A percentile compares a stretch with the other conserved stretches of the same genome.
Evolutionary conservation across 2,113 vertebrate species (phyloP).

Genomic region (Tamias sibiricus): DNA sequence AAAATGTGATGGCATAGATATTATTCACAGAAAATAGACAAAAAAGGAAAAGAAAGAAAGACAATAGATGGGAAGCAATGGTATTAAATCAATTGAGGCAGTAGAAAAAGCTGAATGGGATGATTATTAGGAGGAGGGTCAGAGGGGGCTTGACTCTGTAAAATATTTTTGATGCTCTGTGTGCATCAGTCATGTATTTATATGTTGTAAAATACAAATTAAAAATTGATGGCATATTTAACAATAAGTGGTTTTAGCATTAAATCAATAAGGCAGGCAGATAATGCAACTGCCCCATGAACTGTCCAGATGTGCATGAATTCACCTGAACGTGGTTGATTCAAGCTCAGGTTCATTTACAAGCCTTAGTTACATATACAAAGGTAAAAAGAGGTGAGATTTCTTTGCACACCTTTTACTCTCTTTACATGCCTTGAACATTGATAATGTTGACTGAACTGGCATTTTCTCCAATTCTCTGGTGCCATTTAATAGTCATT

Average conservation of each 20-base stretch:
- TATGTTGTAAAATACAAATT: neutral
- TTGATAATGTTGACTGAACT: neutral
- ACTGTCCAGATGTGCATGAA: neutral
- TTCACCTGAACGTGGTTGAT: neutral
- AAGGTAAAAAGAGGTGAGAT: neutral
- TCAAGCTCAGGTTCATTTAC: neutral
- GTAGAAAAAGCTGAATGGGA: neutral
- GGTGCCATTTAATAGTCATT: neutral
- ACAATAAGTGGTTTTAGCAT: neutral
- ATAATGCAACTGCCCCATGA: neutral
- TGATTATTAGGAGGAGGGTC: neutral
- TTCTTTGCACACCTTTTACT: neutral
- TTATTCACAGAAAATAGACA: neutral
- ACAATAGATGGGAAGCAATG: neutral
- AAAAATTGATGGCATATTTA: neutral
- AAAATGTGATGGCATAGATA: neutral
- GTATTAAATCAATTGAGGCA: neutral
- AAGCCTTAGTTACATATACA: neutral
- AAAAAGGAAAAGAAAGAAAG: neutral
- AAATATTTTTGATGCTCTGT: neutral
- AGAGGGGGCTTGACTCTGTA: neutral
- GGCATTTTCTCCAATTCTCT: neutral
- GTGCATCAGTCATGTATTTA: neutral
- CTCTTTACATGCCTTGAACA: neutral
- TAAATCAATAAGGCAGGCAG: neutral